Base-by-base conservation (phyloP, 2,888 invertebrate genomes). In the Archips crataeganus region DNA sequence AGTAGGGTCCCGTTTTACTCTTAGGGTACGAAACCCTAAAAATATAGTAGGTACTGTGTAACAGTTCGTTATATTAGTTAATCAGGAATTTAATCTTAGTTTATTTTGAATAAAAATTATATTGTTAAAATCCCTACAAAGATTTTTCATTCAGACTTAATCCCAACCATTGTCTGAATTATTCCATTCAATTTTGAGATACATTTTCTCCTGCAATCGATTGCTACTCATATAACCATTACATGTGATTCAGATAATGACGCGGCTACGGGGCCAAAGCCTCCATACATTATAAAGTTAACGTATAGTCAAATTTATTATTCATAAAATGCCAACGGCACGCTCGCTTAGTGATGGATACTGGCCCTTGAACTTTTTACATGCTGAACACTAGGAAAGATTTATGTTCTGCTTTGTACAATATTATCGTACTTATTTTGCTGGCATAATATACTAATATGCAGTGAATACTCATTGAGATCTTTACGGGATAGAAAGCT, bases 271-370 rank as follows among this genome's bases (percentile, higher is more conserved):
- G n/a, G 8, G 9, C 57, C 57, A 23, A 57, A 32, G 45, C 47
- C 32, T 45, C 54, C 42, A 62, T 47, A 62, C 42, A 63, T 63
- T 39, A 62, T 62, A 71, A 65, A 60, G 60, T 42, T 32, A 15
- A 32, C 49, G 34, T 70, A 59, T 70, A 36, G 15, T 34, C 8
- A 51, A 32, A 66, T 60, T 66, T 49, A 71, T 71, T 71, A 71
- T 66, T 71, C 71, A 71, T 71, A 61, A 71, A 71, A 71, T 71
- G 71, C 61, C 66, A 66, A 61, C 71, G 66, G 11, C 71, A 66
- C 71, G 71, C 54, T 67, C 54, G 57, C 67, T 42, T 66, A 15
- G 54, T 72, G 72, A 72, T 72, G 72, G 72, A 72, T 68, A 72
- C 61, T 62, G 62, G 67, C 57, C 62, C 72, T 72, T 72, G 72